A percentile compares a stretch with the other conserved stretches of the same genome.
Evolutionary conservation across 2,797 vertebrate species (phyloP).

Genomic region (Leuciscus waleckii): DNA sequence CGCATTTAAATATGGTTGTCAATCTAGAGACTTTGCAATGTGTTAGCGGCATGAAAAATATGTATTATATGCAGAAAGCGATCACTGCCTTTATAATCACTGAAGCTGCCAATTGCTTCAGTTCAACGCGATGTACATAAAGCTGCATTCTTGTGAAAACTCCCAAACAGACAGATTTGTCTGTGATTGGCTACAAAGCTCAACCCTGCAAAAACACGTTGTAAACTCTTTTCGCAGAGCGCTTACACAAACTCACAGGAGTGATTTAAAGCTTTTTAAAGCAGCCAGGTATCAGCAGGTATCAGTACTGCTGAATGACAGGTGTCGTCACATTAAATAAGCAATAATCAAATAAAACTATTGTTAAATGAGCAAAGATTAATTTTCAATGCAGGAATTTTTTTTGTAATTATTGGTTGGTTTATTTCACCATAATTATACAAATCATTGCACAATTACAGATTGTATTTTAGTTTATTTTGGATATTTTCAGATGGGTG

Average conservation of each 20-base stretch:
- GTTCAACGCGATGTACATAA: background rate
- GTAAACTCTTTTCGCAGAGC: background rate
- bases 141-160: background rate
- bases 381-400: no score
- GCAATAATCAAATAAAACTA: no score
- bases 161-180: no score
- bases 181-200: background rate
- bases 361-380: no score
- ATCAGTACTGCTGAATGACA: background rate
- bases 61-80: background rate
- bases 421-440: background rate
- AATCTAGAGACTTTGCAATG: background rate
- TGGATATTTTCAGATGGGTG: conserved; percentile 74
- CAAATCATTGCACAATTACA: background rate
- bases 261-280: background rate
- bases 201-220: background rate
- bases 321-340: background rate
- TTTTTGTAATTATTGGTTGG: no score
- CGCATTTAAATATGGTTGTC: background rate
- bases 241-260: no score
- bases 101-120: background rate
- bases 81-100: background rate
- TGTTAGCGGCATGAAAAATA: background rate
- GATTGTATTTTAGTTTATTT: background rate
- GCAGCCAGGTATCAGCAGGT: background rate